Conservation (phyloP, 2,113 vertebrate species). For the Corynorhinus townsendii region DNA sequence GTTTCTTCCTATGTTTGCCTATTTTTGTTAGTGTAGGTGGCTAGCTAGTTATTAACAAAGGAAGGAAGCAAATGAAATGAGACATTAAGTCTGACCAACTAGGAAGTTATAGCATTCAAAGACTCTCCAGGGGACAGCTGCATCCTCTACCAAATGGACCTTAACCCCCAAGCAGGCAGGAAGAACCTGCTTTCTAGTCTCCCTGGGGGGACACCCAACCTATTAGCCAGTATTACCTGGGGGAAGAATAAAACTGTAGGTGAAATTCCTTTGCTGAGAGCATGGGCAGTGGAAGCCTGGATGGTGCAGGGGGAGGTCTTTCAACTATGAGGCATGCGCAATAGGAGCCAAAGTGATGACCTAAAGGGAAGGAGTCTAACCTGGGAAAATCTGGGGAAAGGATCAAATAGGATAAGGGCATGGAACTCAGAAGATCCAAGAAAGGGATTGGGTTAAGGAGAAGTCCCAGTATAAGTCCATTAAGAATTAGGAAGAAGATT, state of each 20-base stretch:
- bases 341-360: not conserved
- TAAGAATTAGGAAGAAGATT: not conserved
- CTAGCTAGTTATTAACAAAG: not conserved
- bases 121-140: not conserved
- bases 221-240: not conserved
- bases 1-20: conserved; percentile 29
- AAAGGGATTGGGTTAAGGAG: not conserved
- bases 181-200: not conserved
- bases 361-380: not conserved
- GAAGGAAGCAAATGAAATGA: not conserved
- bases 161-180: not conserved
- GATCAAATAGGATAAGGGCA: not conserved
- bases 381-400: not conserved
- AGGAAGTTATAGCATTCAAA: not conserved
- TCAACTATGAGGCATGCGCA: not conserved
- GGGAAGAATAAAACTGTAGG: not conserved
- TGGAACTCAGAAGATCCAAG: not conserved
- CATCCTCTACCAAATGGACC: not conserved
- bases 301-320: not conserved
- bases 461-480: not conserved
- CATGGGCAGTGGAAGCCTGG: not conserved
- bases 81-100: not conserved
- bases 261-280: not conserved
- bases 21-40: not conserved
- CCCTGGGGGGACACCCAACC: not conserved